Percentiles rank a stretch among this genome's conserved stretches.
Conservation (phyloP, 2,888 invertebrate genomes). For the Biston stratarius region DNA sequence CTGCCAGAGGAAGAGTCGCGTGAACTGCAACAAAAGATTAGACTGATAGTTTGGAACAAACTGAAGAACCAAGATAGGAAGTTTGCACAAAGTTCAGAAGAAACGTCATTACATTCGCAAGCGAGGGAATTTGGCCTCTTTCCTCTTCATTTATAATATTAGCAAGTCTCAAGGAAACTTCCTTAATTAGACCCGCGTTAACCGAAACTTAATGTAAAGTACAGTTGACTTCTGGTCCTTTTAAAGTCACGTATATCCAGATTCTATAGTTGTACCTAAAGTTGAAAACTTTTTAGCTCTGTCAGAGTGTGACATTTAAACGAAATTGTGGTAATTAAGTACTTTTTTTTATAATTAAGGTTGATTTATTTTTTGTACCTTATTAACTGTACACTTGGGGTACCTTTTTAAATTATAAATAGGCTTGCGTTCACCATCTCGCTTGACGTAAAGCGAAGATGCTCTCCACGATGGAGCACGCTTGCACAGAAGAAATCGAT, state of each 20-base stretch:
- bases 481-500: too few relatives aligned
- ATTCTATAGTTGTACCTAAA: constrained; percentile 52
- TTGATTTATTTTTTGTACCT: background rate
- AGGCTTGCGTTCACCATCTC: too few relatives aligned
- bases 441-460: too few relatives aligned
- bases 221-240: constrained; percentile 69
- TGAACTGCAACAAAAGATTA: constrained; percentile 35
- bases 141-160: constrained; percentile 75
- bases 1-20: background rate
- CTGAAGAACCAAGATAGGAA: constrained; percentile 46
- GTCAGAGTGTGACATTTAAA: constrained; percentile 55
- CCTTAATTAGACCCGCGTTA: constrained; percentile 73
- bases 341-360: constrained; percentile 38
- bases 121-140: constrained; percentile 64
- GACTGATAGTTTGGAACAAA: constrained; percentile 39
- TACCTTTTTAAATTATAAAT: too few relatives aligned
- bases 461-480: too few relatives aligned
- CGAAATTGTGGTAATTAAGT: constrained; percentile 46
- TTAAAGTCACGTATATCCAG: constrained; percentile 69
- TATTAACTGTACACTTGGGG: too few relatives aligned
- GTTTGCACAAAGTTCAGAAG: constrained; percentile 57
- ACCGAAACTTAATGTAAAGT: constrained; percentile 74
- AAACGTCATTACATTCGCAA: constrained; percentile 61
- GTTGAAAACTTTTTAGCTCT: constrained; percentile 58
- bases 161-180: constrained; percentile 68